Evolutionary conservation across 2,113 vertebrate genomes (phyloP), one percentile per base, ranked within the genome.

Genomic region (Campylomormyrus tamandua): DNA sequence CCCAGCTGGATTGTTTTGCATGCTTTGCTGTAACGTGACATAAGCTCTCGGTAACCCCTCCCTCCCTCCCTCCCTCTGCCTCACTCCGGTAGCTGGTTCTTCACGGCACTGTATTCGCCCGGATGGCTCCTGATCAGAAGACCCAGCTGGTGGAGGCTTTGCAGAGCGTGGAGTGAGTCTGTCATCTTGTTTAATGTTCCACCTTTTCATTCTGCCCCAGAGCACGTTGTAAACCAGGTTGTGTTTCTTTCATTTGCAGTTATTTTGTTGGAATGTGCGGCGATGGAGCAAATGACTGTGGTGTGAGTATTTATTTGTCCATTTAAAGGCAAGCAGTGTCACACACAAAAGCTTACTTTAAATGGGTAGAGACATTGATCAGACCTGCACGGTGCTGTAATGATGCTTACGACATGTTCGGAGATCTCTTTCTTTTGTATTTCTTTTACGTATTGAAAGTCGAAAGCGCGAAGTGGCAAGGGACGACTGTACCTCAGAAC

Each of bases 181-280:
- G 9, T 46, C 21, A 3, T 48, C 45, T 84, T 46, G 19, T 84
- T 9, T 42, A 13, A 45, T 46, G 21, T 84, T 3, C 24, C 45
- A 24, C 15, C 19, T 3, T 5, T 83, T 83, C 19, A 19, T 35
- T 83, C 77, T 21, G 15, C 80, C 39, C 80, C 80, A 9, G 19
- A 45, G 17, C 83, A 49, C 3, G 1, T 48, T 46, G 39, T 4
- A 48, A 84, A 84, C 8, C 83, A 48, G 8, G 21, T 2, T 48
- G 39, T 11, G 17, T 48, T 9, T 27, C 8, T n/a, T 94, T 95
- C 1, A 42, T 94, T 93, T 90, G 3, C 93, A 99, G 98, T 93
- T 99, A 99, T 94, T 98, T 96, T 92, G 98, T 99, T 89, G 98
- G 98, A 62, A 99, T 99, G 98, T 99, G 98, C 90, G 98, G 98